These are phyloP conservation scores for Candidula unifasciata DNA, from an alignment of 2,888 invertebrate genomes.

Conservation along the genomic window DNA sequence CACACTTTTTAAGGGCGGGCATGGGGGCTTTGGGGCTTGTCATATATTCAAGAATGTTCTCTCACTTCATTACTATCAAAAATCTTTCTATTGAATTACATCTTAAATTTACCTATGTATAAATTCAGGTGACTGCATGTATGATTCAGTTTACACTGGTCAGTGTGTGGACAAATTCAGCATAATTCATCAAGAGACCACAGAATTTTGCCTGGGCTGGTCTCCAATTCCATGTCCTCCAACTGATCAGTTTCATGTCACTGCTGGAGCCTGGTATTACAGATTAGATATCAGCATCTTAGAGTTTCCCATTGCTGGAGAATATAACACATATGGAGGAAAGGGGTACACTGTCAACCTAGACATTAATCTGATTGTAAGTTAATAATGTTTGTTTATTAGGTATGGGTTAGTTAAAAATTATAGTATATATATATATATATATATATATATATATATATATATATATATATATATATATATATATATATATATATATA, in stretches of 20 bases:
- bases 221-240: constrained; percentile 47
- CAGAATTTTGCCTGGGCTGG: constrained; percentile 58
- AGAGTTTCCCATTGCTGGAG: constrained; percentile 59
- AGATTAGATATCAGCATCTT: constrained; percentile 53
- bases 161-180: constrained; percentile 50
- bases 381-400: background rate
- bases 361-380: constrained; percentile 48
- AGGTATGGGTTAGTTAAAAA: background rate
- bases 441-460: background rate
- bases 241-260: constrained; percentile 47
- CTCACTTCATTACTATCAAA: too few relatives aligned
- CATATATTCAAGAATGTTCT: too few relatives aligned
- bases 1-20: too few relatives aligned
- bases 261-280: constrained; percentile 59
- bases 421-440: background rate
- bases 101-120: too few relatives aligned
- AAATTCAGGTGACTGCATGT: constrained; percentile 26
- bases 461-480: too few relatives aligned
- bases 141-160: background rate
- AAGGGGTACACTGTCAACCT: constrained; percentile 62
- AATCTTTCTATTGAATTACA: too few relatives aligned
- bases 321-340: constrained; percentile 60
- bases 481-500: too few relatives aligned
- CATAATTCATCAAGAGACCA: constrained; percentile 54
- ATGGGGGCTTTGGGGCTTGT: too few relatives aligned